Evolutionary conservation across 2,797 vertebrate genomes (phyloP), one percentile per base, ranked within the genome.

Genomic region (Pterois miles): DNA sequence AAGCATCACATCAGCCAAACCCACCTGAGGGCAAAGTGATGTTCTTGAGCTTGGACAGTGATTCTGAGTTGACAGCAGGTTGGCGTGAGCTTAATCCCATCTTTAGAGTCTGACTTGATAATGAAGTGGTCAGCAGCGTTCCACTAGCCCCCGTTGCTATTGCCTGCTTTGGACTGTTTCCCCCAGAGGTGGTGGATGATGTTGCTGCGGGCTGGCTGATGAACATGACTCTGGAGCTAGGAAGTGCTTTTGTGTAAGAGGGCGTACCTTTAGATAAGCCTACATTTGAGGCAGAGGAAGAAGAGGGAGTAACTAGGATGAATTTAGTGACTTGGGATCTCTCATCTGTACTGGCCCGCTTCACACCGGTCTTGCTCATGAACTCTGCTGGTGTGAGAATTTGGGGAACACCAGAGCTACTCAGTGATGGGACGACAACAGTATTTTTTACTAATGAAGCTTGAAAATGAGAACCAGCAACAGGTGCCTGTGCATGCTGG

Each of bases 51-150:
- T 95, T 94, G 36, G 95, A 92, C 43, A 88, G 58, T 72, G 59
- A 90, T 71, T 94, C 88, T 4, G 91, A 83, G 90, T 93, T 92
- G 77, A 92, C 90, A 92, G 95, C 91, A 65, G 94, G 87, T 73
- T 96, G 95, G 67, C 94, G 95, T 80, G 95, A 92, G 69, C 94
- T 96, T 76, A 96, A 82, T 81, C 95, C 96, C 88, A 96, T 94
- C 86, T 96, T 97, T 70, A 95, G 93, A 78, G 96, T 92, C 73
- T 96, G 95, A 94, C 92, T 95, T 75, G 96, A 94, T 88, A 95
- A 94, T 52, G 96, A 89, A 34, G 93, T 91, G 76, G 94, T 89
- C 27, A 83, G 56, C 71, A 77, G 65, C 65, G 85, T 82, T 74
- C 80, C 87, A 48, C 71, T 65, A 5, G 74, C 3, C 18, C 74